Base-by-base conservation (phyloP, 2,888 invertebrate genomes). In the Thera britannica region DNA sequence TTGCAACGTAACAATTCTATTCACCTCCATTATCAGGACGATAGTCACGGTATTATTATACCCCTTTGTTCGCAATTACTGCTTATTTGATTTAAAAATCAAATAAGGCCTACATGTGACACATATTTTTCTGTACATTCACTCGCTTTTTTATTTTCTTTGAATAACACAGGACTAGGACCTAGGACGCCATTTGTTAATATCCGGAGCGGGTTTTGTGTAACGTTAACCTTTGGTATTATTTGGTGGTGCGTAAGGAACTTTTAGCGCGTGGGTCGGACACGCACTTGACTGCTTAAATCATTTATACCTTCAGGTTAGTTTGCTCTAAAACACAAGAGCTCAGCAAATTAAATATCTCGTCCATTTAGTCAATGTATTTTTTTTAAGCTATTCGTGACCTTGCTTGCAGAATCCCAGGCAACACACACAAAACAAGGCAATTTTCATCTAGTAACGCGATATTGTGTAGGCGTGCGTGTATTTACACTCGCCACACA, bases 381-480 rank as follows among this genome's bases (percentile, higher is more conserved):
- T 46, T 51, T 51, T 12, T 23, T 51, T 12, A 9, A 46, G 23
- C 23, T 23, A 23, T 23, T 46, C 9, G 2, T 6, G 8, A 44
- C 44, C n/a, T n/a, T 23, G 23, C 23, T 1, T 59, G 35, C 51
- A 48, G 59, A 51, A 51, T 51, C 44, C 9, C 23, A 36, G 38
- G 11, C 7, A 44, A 51, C 44, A 46, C 8, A 9, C 44, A 46
- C 41, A 52, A 41, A 55, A 62, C 44, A 41, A 23, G 51, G 5
- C 12, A 36, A 64, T 57, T 64, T 64, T 60, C 63, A 64, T 57
- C 57, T 51, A 23, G 59, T 63, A 60, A 68, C 46, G 51, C 35
- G 57, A 67, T 63, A 67, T 56, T 56, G 11, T 58, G 69, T 70
- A 57, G 69, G 72, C 68, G 71, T 65, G 58, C 61, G 64, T 66